A percentile compares a stretch with the other conserved stretches of the same genome.
Conservation (phyloP, 2,797 vertebrate species). For the Mionectes olivaceus region DNA sequence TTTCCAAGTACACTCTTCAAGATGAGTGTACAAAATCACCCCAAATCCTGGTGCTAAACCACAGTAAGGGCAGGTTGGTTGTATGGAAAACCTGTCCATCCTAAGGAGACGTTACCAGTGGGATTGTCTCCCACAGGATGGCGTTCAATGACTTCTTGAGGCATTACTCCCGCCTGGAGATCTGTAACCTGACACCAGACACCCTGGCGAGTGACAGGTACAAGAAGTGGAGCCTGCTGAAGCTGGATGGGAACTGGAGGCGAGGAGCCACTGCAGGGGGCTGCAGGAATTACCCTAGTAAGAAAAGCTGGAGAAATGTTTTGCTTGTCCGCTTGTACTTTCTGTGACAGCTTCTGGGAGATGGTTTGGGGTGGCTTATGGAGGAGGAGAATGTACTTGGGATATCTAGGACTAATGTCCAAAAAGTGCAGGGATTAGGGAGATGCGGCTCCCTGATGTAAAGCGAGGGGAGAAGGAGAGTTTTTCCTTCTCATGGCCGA, state of each 20-base stretch:
- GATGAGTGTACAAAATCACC: not conserved
- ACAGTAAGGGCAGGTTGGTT: not conserved
- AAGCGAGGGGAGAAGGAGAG: not conserved
- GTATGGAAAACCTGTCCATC: not conserved
- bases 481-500: not conserved
- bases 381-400: not conserved
- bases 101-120: rapidly evolving
- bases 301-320: not conserved
- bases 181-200: slow-evolving; percentile 91
- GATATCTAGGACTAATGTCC: not conserved
- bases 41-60: not conserved
- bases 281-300: slow-evolving; percentile 87
- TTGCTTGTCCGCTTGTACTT: not conserved
- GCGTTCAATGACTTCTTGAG: slow-evolving; percentile 86
- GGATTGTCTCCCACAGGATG: slow-evolving; percentile 81
- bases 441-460: not conserved
- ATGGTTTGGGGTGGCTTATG: not conserved
- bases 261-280: slow-evolving; percentile 88
- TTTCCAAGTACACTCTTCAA: not conserved
- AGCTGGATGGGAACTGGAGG: slow-evolving; percentile 87
- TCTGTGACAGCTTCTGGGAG: not conserved
- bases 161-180: slow-evolving; percentile 87
- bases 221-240: slow-evolving; percentile 86
- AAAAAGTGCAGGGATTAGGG: not conserved
- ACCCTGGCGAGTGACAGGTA: slow-evolving; percentile 77